Percentiles rank a stretch among this genome's conserved stretches.
Evolutionary conservation across 2,797 vertebrate genomes (phyloP).

Genomic region (Arrhamphus sclerolepis): DNA sequence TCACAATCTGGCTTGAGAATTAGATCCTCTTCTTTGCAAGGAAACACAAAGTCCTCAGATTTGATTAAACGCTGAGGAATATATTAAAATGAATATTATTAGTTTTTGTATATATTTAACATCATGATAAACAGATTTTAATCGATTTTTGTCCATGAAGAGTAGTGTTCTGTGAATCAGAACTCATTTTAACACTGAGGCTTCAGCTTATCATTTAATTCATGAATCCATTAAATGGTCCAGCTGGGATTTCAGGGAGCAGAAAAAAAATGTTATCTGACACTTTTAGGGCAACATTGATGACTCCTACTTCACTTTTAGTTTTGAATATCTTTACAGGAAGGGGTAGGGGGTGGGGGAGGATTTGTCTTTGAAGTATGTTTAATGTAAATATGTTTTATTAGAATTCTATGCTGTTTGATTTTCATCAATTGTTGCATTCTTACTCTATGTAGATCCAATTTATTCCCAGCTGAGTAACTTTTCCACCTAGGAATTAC

Average conservation of each 20-base stretch:
- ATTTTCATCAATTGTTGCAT: background rate
- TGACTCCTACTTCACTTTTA: constrained; percentile 39
- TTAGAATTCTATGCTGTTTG: background rate
- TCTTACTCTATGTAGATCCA: too few species aligned
- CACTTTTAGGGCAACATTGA: constrained; percentile 56
- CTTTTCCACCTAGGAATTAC: too few species aligned
- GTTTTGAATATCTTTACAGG: constrained; percentile 19
- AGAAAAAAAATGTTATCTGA: constrained; percentile 60
- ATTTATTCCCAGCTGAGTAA: too few species aligned
- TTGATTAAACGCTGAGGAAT: constrained; percentile 2
- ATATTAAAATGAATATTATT: constrained; percentile 2
- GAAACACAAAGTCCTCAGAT: too few species aligned
- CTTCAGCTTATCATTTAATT: constrained; percentile 53
- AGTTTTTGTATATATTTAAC: constrained; percentile 3
- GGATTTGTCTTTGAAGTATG: constrained; percentile 13
- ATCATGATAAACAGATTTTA: constrained; percentile 21
- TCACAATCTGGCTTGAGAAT: too few species aligned
- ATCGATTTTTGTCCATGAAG: constrained; percentile 14
- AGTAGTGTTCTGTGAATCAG: constrained; percentile 41
- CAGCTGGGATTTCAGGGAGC: constrained; percentile 48
- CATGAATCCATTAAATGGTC: constrained; percentile 47
- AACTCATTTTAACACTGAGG: constrained; percentile 14
- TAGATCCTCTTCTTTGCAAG: too few species aligned
- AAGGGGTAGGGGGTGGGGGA: constrained; percentile 4
- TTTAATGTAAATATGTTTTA: constrained; percentile 11